A percentile compares a stretch with the other conserved stretches of the same genome.
phyloP scores from a whole-genome alignment of 2,797 vertebrate species.

The Sorex maritimensis region DNA sequence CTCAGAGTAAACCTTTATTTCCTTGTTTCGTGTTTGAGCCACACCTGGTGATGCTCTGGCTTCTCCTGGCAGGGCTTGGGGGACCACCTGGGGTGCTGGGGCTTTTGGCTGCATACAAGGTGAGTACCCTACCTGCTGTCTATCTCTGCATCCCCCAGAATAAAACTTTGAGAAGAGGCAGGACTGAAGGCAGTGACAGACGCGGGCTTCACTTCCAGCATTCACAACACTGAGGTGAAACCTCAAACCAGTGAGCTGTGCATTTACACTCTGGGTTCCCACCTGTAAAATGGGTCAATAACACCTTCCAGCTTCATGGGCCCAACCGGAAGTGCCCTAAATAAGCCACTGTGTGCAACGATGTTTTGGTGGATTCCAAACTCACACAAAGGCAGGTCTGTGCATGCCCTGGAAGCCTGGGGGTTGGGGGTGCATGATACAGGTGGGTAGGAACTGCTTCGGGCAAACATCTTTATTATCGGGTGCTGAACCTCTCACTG shows the following conservation, averaged over 20 bases:
- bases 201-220: background rate
- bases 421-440: background rate
- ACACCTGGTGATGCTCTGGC: no score
- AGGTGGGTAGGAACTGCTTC: background rate
- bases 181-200: background rate
- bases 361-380: background rate
- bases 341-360: no score
- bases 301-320: background rate
- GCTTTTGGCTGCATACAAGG: no score
- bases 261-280: background rate
- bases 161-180: background rate
- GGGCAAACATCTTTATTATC: background rate
- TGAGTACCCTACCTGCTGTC: background rate
- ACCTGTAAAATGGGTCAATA: constrained; percentile 41
- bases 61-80: no score
- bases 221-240: background rate
- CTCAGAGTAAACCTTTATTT: no score
- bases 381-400: no score
- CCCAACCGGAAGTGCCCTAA: background rate
- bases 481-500: background rate
- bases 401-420: background rate
- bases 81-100: no score
- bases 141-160: background rate
- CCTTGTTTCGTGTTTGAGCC: no score
- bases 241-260: background rate